Evolutionary conservation across 2,797 vertebrate genomes (phyloP), one percentile per base, ranked within the genome.

Genomic region (Acrossocheilus wenchowensis): DNA sequence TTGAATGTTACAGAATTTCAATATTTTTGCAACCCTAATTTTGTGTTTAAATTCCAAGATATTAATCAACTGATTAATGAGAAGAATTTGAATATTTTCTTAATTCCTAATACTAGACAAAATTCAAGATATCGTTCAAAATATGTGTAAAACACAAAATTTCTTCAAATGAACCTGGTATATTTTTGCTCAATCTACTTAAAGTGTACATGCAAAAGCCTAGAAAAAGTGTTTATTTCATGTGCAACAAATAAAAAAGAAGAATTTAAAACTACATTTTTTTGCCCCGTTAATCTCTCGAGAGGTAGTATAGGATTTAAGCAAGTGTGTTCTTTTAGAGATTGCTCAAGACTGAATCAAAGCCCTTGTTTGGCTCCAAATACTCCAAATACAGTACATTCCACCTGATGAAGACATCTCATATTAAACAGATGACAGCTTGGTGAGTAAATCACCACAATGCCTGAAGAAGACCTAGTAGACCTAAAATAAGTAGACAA

Each of bases 331-430:
- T 79, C 4, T 79, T 79, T 64, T 30, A 45, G 8, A 79, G 39
- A 45, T 45, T 62, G 75, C 50, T 39, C 11, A 62, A 79, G 77
- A 19, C 54, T 79, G 39, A 43, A 62, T 62, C 14, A 62, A 79
- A 62, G 4, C 54, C 11, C 1, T 73, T 73, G 21, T 86, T 75
- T 52, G 57, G 15, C 74, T 45, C 45, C 21, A 82, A 82, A 78
- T 78, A 26, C 73, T 71, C 74, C 54, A 69, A 50, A 72, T 78
- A 43, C 41, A 77, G 48, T 45, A 52, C 85, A 82, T 87, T 82
- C 73, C 80, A 62, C 11, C 68, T 30, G 30, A 62, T 48, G 48
- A 71, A 79, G 72, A 72, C 14, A 9, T 81, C 64, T 62, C 21
- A 69, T 66, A 19, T 39, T 52, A 54, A 62, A 82, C 9, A 21